These are phyloP conservation scores for Mesorhabditis spiculigera DNA, from an alignment of 2,888 invertebrate species.

Conservation along the genomic window DNA sequence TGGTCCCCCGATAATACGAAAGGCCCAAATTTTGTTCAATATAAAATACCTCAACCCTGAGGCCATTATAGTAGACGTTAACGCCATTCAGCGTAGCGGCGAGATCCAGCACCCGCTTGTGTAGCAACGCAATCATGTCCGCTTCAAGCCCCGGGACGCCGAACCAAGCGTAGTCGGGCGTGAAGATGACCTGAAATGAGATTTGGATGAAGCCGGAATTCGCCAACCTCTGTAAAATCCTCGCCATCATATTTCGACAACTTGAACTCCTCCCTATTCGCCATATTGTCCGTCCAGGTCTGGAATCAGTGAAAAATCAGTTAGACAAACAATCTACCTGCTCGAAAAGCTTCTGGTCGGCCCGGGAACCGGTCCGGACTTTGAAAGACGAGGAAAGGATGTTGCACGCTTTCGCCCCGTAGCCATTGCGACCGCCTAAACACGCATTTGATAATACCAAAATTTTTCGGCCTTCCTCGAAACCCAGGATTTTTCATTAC, in stretches of 20 bases:
- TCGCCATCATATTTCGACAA: constrained; percentile 3
- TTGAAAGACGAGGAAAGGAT: constrained; percentile 92
- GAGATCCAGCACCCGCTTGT: constrained; percentile 84
- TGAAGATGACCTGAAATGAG: constrained; percentile 76
- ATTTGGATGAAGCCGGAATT: background rate
- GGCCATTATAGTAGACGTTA: constrained; percentile 81
- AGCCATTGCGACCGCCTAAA: constrained; percentile 83
- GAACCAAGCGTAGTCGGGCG: constrained; percentile 87
- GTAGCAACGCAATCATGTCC: constrained; percentile 73
- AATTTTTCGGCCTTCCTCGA: background rate
- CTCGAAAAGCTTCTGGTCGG: background rate
- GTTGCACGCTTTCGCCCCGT: constrained; percentile 96
- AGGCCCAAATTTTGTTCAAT: background rate
- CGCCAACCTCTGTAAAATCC: constrained; percentile 14
- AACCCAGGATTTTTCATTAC: background rate
- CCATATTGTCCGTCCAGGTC: constrained; percentile 29
- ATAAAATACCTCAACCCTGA: constrained; percentile 15
- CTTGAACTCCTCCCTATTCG: constrained; percentile 15
- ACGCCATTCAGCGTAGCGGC: constrained; percentile 84
- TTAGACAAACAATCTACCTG: background rate
- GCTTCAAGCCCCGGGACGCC: constrained; percentile 75
- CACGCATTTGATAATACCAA: background rate
- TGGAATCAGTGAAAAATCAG: constrained; percentile 9
- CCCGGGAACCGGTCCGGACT: constrained; percentile 69
- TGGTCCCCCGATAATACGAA: too few relatives aligned